Conservation (phyloP, 2,888 invertebrate species). For the Scaptomyza reducta region DNA sequence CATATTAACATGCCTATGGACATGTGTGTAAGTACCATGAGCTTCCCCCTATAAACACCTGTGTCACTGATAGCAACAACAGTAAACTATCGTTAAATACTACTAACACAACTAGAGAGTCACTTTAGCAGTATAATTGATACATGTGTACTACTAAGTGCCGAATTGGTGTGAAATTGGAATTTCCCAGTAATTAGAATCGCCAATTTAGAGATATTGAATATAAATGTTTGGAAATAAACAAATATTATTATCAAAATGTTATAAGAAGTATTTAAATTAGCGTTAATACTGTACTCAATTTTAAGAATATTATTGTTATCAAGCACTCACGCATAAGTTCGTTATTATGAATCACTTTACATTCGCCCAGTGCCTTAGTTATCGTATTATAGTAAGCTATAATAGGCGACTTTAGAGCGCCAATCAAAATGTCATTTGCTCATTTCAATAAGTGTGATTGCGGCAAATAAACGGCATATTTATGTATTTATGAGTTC, state of each 20-base stretch:
- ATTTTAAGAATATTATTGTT: slow-evolving; percentile 24
- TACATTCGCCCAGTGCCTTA: slow-evolving; percentile 9
- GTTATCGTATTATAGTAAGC: slow-evolving; percentile 24
- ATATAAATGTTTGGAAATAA: too few relatives aligned
- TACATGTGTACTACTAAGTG: background rate
- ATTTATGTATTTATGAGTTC: background rate
- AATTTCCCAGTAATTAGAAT: slow-evolving; percentile 1
- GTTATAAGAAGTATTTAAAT: background rate
- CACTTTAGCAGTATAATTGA: slow-evolving; percentile 3
- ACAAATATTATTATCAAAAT: background rate
- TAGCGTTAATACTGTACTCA: slow-evolving; percentile 32
- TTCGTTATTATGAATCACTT: slow-evolving; percentile 38
- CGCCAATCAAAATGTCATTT: slow-evolving; percentile 23
- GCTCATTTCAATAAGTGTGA: slow-evolving; percentile 45
- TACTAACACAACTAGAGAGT: background rate
- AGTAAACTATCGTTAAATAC: slow-evolving; percentile 21
- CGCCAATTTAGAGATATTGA: background rate
- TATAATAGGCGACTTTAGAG: slow-evolving; percentile 30
- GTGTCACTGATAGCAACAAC: slow-evolving; percentile 47
- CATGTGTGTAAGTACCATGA: background rate
- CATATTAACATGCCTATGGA: background rate
- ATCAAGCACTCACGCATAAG: slow-evolving; percentile 29
- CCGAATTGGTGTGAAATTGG: background rate
- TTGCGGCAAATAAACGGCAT: slow-evolving; percentile 10
- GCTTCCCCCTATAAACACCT: slow-evolving; percentile 38